These are phyloP conservation scores for Threskiornis aethiopicus DNA, from an alignment of 2,797 vertebrate genomes.

Conservation along the genomic window DNA sequence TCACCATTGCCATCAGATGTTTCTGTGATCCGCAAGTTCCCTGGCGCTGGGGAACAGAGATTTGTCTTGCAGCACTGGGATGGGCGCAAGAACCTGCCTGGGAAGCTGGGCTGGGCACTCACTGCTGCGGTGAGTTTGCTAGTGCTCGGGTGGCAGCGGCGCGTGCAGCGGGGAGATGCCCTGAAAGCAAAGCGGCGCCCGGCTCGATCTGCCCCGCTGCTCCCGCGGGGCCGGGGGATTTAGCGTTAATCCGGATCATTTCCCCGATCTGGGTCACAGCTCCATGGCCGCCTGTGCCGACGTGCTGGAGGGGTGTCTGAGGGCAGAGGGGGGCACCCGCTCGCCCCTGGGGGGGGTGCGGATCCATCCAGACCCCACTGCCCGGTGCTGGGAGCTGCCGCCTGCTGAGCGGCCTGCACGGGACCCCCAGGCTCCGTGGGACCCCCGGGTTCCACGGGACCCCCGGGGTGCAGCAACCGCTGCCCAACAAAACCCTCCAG, in stretches of 20 bases:
- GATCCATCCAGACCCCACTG: background rate
- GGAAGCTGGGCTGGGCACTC: background rate
- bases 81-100: background rate
- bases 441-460: background rate
- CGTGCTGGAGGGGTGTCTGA: rapidly evolving
- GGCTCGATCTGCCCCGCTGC: background rate
- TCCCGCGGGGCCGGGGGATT: background rate
- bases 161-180: too few relatives aligned
- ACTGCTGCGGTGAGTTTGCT: background rate
- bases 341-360: background rate
- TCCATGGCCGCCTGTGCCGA: rapidly evolving
- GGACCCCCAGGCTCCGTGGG: background rate
- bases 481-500: background rate
- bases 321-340: background rate
- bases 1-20: rapidly evolving
- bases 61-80: rapidly evolving
- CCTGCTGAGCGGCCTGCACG: background rate
- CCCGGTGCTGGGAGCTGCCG: background rate
- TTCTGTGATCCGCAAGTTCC: background rate
- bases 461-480: rapidly evolving
- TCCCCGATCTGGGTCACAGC: background rate
- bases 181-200: background rate
- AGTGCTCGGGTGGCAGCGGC: background rate
- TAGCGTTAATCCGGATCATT: background rate
- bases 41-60: background rate